Evolutionary conservation across 2,888 invertebrate genomes (phyloP), one percentile per base, ranked within the genome.

Genomic region (Cheiracanthium punctorium): DNA sequence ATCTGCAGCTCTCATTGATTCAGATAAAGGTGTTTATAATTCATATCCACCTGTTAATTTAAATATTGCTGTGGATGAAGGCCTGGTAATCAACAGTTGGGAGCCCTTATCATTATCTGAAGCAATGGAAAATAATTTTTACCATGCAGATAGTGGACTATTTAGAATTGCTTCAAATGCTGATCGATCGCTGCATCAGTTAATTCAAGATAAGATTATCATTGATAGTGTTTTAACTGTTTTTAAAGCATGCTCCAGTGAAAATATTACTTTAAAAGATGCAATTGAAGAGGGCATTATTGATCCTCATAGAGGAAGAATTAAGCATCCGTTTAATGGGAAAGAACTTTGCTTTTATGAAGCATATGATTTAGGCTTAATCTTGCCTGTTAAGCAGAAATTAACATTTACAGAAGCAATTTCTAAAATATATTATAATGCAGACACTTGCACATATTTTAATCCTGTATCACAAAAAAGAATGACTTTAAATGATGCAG

Each of bases 371-470:
- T 94, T 95, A 77, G 96, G 96, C 32, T 92, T 96, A 37, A 94
- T 97, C 74, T 94, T 96, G 7, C 95, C 96, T 10, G 95, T 96
- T 58, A 96, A 96, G 91, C 94, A 95, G 76, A 96, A 95, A 91
- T 94, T 96, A 88, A 96, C 96, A 87, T 93, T 97, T 33, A 96
- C 96, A 0, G 96, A 97, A 92, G 97, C 97, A 0, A 95, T 97
- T n/a, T 95, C 95, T 90, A 95, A 96, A 92, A 97, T 97, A n/a
- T 94, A 96, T 88, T 97, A 97, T 90, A 96, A 98, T 93, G 95
- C 96, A 0, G 94, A 94, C 90, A 95, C 95, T 43, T 97, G 97
- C 70, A 94, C 95, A 90, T 96, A 96, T 90, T 95, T 95, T 48
- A 95, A 95, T 91, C 95, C 96, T 1, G 94, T 94, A 90, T 95